Percentiles rank a stretch among this genome's conserved stretches.
Evolutionary conservation across 1,140 invertebrate genomes (phyloP).

Genomic region (Schlechtendalia chinensis): DNA sequence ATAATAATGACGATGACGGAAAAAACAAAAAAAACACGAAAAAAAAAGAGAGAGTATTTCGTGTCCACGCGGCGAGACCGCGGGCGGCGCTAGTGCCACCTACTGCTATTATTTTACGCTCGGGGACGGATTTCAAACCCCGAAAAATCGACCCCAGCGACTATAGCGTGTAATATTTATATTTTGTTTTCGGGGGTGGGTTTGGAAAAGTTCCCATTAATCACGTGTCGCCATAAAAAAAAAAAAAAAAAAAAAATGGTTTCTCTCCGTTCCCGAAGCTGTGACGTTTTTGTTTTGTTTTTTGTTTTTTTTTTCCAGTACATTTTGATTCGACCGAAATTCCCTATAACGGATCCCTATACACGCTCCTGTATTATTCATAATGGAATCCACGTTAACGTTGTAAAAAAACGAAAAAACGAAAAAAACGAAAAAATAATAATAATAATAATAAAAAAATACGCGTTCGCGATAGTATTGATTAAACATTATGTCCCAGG

Average conservation of each 20-base stretch:
- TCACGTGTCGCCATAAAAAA: conserved; percentile 49
- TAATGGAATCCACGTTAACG: conserved; percentile 40
- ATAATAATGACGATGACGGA: too few relatives aligned
- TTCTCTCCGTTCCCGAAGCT: conserved; percentile 23
- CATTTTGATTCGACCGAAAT: conserved; percentile 48
- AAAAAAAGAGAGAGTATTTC: conserved; percentile 24
- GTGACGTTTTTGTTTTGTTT: too few relatives aligned
- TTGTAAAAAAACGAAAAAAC: conserved; percentile 32
- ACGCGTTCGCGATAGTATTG: conserved; percentile 43
- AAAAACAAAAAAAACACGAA: too few relatives aligned
- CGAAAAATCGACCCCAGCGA: conserved; percentile 32
- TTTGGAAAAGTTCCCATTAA: conserved; percentile 48
- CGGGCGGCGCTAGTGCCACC: conserved; percentile 19
- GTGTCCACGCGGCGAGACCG: not conserved
- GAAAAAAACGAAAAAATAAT: conserved; percentile 29
- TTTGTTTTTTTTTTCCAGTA: conserved; percentile 33
- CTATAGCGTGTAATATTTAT: conserved; percentile 35
- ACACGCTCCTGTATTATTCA: conserved; percentile 36
- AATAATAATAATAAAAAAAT: conserved; percentile 31
- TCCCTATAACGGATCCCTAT: conserved; percentile 45
- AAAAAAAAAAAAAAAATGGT: conserved; percentile 46
- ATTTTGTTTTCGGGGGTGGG: conserved; percentile 26
- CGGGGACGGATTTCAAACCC: conserved; percentile 26
- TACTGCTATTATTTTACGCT: conserved; percentile 9
- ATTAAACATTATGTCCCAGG: conserved; percentile 48